phyloP scores from a whole-genome alignment of 2,797 vertebrate genomes.

The Protonibea diacanthus region DNA sequence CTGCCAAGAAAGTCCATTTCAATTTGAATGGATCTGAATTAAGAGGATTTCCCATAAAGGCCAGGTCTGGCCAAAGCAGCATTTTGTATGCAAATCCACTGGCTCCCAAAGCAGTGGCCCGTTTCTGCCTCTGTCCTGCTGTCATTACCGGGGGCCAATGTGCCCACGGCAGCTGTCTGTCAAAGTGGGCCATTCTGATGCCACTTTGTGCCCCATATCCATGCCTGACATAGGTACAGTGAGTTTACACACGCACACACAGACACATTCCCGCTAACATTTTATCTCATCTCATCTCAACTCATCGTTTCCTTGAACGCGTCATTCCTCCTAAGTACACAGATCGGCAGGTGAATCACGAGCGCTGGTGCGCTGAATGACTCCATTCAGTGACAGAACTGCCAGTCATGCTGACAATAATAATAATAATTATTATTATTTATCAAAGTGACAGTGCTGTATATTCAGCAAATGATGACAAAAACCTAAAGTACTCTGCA shows the following conservation, averaged over 20 bases:
- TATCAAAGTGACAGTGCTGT: slow-evolving; percentile 12
- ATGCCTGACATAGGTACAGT: slow-evolving; percentile 43
- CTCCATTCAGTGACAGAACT: neutral
- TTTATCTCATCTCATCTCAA: slow-evolving; percentile 13
- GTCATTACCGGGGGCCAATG: slow-evolving; percentile 71
- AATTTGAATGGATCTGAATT: slow-evolving; percentile 88
- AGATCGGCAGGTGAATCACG: slow-evolving; percentile 9
- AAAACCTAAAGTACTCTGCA: slow-evolving; percentile 32
- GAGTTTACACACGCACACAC: slow-evolving; percentile 2
- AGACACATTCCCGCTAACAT: slow-evolving; percentile 10
- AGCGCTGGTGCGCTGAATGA: neutral
- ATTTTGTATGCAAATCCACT: slow-evolving; percentile 85
- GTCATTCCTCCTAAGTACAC: slow-evolving; percentile 11
- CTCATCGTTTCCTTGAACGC: slow-evolving; percentile 19
- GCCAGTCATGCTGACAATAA: slow-evolving; percentile 21
- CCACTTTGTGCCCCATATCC: slow-evolving; percentile 38
- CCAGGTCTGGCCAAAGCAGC: slow-evolving; percentile 82
- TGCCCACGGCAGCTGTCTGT: slow-evolving; percentile 66
- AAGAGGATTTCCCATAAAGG: slow-evolving; percentile 87
- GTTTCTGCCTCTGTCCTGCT: slow-evolving; percentile 74
- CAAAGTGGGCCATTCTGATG: slow-evolving; percentile 59
- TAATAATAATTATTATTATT: neutral
- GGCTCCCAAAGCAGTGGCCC: slow-evolving; percentile 67
- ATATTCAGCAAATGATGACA: slow-evolving; percentile 23
- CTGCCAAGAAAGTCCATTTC: slow-evolving; percentile 87